phyloP scores from a whole-genome alignment of 2,888 invertebrate species.

The Actias luna region DNA sequence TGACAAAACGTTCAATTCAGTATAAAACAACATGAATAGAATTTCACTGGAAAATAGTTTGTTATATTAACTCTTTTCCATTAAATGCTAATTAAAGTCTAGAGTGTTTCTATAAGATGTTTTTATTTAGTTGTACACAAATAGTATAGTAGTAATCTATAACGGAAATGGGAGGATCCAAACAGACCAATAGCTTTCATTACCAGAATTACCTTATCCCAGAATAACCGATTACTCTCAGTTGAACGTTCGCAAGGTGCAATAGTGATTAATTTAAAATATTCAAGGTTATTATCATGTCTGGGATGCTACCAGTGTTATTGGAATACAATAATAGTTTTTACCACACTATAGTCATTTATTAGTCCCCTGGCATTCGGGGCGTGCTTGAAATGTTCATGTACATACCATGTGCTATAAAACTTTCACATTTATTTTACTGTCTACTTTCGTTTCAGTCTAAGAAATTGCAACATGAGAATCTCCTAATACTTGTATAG shows the following conservation, averaged over 20 bases:
- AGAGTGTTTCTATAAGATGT: neutral
- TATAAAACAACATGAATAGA: neutral
- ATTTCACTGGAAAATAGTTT: neutral
- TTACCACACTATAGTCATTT: neutral
- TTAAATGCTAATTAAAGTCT: neutral
- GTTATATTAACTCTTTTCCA: too few relatives aligned
- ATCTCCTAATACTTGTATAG: neutral
- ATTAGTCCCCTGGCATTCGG: neutral
- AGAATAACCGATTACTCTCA: constrained; percentile 3
- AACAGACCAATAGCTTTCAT: constrained; percentile 7
- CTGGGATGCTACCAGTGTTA: neutral
- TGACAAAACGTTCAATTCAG: neutral
- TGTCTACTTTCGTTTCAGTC: too few relatives aligned
- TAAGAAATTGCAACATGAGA: neutral
- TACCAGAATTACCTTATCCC: neutral
- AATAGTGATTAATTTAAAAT: neutral
- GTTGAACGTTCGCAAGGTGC: constrained; percentile 10
- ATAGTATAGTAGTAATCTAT: neutral
- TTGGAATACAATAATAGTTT: neutral
- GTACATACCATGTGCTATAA: neutral
- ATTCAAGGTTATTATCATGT: neutral
- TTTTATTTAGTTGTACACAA: neutral
- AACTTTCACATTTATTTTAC: neutral
- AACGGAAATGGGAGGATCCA: constrained; percentile 10
- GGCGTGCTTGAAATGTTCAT: neutral